Conservation (phyloP, 2,888 invertebrate genomes). For the Apamea epomidion region DNA sequence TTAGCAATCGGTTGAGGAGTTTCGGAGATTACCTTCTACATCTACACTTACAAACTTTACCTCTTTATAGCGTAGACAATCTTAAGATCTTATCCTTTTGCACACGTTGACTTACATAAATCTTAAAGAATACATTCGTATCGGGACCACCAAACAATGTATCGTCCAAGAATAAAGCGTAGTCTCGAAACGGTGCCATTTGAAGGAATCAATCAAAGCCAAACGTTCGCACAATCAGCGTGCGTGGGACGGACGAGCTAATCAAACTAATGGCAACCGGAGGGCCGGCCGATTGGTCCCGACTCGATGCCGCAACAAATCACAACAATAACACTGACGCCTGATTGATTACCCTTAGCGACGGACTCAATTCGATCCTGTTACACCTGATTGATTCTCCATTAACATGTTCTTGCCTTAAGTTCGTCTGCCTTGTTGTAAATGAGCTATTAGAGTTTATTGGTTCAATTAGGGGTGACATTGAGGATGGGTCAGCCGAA, state of each 20-base stretch:
- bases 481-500: background rate
- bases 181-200: conserved; percentile 78
- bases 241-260: conserved; percentile 87
- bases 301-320: conserved; percentile 83
- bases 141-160: conserved; percentile 50
- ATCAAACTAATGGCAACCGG: conserved; percentile 86
- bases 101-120: conserved; percentile 30
- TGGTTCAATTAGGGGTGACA: background rate
- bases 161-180: conserved; percentile 71
- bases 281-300: conserved; percentile 74
- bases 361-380: conserved; percentile 81
- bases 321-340: conserved; percentile 86
- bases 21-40: background rate
- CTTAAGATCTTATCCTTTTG: background rate
- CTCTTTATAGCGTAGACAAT: background rate
- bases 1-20: background rate
- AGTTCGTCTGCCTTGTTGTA: conserved; percentile 29
- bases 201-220: conserved; percentile 87
- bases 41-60: background rate
- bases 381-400: conserved; percentile 81
- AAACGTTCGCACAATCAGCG: conserved; percentile 84
- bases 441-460: conserved; percentile 30
- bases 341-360: conserved; percentile 84
- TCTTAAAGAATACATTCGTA: conserved; percentile 38
- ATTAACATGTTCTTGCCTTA: conserved; percentile 69